A percentile compares a stretch with the other conserved stretches of the same genome.
Evolutionary conservation across 2,888 invertebrate genomes (phyloP).

Genomic region (Lumbricus terrestris): DNA sequence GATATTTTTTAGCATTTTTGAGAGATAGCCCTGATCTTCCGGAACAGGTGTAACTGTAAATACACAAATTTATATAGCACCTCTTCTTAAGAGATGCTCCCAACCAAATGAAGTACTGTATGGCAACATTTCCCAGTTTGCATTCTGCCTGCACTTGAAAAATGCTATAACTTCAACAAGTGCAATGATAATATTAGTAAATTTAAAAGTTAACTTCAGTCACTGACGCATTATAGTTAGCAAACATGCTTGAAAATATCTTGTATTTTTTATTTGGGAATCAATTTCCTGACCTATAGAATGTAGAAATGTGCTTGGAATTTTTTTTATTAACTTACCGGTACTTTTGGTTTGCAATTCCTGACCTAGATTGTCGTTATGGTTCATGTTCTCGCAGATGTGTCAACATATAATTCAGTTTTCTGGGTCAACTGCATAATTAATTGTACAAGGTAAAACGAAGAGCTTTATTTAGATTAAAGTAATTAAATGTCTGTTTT

Average conservation of each 20-base stretch:
- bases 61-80: too few species aligned
- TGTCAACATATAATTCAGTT: neutral
- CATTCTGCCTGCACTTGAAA: too few species aligned
- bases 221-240: neutral
- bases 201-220: neutral
- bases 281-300: neutral
- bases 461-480: constrained; percentile 3
- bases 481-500: neutral
- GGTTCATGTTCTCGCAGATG: neutral
- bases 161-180: too few species aligned
- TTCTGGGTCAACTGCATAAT: neutral
- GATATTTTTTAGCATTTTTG: too few species aligned
- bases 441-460: neutral
- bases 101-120: too few species aligned
- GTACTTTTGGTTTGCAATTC: neutral
- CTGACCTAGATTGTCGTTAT: neutral
- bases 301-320: neutral
- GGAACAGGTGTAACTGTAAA: too few species aligned
- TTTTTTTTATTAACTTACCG: neutral
- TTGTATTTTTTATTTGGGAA: neutral
- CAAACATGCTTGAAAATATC: neutral
- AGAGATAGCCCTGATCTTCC: too few species aligned
- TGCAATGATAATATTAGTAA: too few species aligned
- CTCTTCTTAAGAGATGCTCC: too few species aligned
- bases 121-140: too few species aligned